Evolutionary conservation across 2,113 vertebrate genomes (phyloP).

Genomic region (Cyanoramphus novaezelandiae): DNA sequence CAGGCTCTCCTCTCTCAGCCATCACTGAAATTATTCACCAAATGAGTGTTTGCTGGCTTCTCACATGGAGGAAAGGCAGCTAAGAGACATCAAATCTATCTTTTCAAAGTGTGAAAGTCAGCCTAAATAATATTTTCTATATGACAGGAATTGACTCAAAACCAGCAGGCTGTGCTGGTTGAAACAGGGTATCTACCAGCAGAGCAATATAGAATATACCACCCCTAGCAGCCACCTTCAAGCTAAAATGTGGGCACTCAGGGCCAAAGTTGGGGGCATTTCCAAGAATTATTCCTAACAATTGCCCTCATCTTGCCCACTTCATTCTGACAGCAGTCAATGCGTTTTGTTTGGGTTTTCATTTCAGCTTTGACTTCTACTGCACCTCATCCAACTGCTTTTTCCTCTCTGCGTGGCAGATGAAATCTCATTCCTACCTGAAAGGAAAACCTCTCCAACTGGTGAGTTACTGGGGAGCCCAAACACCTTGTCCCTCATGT

Average conservation of each 20-base stretch:
- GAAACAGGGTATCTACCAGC: background rate
- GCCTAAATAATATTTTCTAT: background rate
- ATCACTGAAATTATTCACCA: background rate
- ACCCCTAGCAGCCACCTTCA: background rate
- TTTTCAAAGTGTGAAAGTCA: background rate
- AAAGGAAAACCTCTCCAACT: background rate
- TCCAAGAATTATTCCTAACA: background rate
- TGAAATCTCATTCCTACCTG: background rate
- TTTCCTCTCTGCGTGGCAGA: background rate
- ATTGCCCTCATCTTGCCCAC: background rate
- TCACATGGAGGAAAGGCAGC: background rate
- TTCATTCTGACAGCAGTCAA: background rate
- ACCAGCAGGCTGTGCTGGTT: rapidly evolving
- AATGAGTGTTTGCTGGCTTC: background rate
- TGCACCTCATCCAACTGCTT: background rate
- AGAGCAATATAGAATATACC: background rate
- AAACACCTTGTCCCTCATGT: background rate
- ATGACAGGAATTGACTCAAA: background rate
- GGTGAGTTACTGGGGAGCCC: background rate
- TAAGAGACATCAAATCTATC: background rate
- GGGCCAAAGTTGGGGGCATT: background rate
- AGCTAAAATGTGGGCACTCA: background rate
- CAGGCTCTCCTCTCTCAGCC: background rate
- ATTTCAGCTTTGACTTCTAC: background rate
- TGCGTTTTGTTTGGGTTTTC: background rate